Base-by-base conservation (phyloP, 2,888 invertebrate genomes). In the Scaptomyza caliginosa region DNA sequence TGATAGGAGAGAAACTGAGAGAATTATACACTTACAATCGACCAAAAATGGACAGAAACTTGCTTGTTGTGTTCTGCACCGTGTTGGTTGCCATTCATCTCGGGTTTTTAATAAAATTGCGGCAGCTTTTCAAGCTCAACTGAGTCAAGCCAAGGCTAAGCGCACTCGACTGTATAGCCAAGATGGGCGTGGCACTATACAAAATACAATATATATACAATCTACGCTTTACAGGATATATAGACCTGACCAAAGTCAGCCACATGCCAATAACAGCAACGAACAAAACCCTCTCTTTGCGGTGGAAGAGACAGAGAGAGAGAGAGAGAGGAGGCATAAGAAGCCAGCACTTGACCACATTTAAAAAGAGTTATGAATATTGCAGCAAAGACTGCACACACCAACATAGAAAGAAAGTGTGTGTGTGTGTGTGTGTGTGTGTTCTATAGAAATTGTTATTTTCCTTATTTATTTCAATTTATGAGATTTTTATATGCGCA, bases 341-440 rank as follows among this genome's bases (percentile, higher is more conserved):
- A 10, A 32, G 0, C 10, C 24, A 56, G 65, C 79, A 79, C 86
- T 87, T 85, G 81, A 82, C 81, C 81, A 82, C 87, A 87, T 87
- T 73, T 85, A 85, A 87, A 85, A 82, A 87, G 81, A 82, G 87
- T 85, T 82, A 82, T 82, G 81, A 82, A 82, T 82, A 82, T 82
- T 86, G 79, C 87, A 78, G 65, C n/a, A 56, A 63, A 67, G 74
- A 73, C 84, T 46, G 55, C 46, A 34, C 36, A 43, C 16, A 24
- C 16, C 16, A 3, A 43, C 2, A 24, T 1, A 38, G 48, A 46
- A 36, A 23, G 54, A 42, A 17, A 16, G 17, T 17, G 36, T 17
- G 36, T 17, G 17, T 11, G 32, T 23, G 38, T 32, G n/a, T 63
- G 48, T 40, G 39, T 43, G 45, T 43, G 36, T 39, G 38, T 64